Evolutionary conservation across 2,797 vertebrate species (phyloP), one percentile per base, ranked within the genome.

Genomic region (Sphenopsis melanotis): DNA sequence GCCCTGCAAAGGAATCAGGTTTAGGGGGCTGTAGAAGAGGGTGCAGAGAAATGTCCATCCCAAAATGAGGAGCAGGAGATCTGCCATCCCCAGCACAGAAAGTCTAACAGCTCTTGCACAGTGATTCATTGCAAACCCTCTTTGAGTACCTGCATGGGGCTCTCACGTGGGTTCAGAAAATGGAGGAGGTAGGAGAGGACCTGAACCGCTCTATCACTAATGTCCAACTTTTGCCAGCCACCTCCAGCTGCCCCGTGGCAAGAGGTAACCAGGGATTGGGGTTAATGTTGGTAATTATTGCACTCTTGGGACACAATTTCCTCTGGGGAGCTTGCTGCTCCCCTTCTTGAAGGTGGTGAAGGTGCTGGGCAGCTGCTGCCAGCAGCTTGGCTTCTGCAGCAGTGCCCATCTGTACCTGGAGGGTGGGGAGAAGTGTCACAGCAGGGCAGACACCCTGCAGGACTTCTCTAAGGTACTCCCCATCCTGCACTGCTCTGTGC

Each of bases 361-460:
- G 6, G 11, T 41, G 39, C 49, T 44, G 47, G 90, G 32, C 71
- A 68, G 30, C 44, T 6, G 66, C 37, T 46, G 47, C 57, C 16
- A 22, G 55, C 34, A 50, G 70, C 61, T 65, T 34, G 12, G 46
- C 11, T 1, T 19, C 46, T 4, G 1, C 52, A 0, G 0, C 4
- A 2, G 53, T 29, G 60, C 65, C 60, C 2, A 2, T 13, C 39
- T 1, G 0, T 75, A 24, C 30, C 24, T 36, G 32, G 10, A 5
- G 29, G 30, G n/a, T 2, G 6, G n/a, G 26, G n/a, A 75, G 49
- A 64, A 41, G 41, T 1, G 1, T 21, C 41, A 23, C 14, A 52
- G 60, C 21, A 0, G 0, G 50, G 55, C 37, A 49, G 11, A 24
- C 0, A 0, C 24, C 34, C 41, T 64, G 53, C 23, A 37, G 52